Percentiles rank a stretch among this genome's conserved stretches.
Evolutionary conservation across 2,888 invertebrate species (phyloP).

Genomic region (Drosophila trichaetosa): DNA sequence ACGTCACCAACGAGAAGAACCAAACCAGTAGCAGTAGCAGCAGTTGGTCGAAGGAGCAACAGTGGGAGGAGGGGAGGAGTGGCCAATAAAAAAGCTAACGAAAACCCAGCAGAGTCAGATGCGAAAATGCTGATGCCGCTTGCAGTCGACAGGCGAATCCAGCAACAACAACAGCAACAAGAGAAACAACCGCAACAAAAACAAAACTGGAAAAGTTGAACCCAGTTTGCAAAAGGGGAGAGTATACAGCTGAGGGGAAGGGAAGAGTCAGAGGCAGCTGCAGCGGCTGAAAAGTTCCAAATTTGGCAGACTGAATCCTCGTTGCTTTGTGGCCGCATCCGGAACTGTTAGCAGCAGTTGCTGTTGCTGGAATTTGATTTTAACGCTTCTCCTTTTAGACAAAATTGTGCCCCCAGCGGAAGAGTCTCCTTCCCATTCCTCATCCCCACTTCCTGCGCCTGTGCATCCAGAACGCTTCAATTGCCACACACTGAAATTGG

Average conservation of each 20-base stretch:
- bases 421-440: constrained; percentile 8
- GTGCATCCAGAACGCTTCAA: constrained; percentile 26
- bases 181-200: constrained; percentile 59
- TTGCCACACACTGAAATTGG: constrained; percentile 63
- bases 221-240: constrained; percentile 20
- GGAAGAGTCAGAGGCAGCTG: constrained; percentile 19
- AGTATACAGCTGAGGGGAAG: background rate
- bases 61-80: constrained; percentile 7
- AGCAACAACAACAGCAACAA: constrained; percentile 29
- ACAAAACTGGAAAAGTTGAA: constrained; percentile 67
- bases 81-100: constrained; percentile 68
- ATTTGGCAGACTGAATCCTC: constrained; percentile 62
- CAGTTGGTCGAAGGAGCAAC: constrained; percentile 14
- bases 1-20: constrained; percentile 39
- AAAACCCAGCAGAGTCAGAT: constrained; percentile 47
- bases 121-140: constrained; percentile 62
- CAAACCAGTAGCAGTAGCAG: constrained; percentile 27
- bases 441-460: constrained; percentile 3
- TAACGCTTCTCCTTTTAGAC: constrained; percentile 50
- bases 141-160: constrained; percentile 48
- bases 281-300: constrained; percentile 61
- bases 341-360: constrained; percentile 59
- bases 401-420: constrained; percentile 27
- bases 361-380: constrained; percentile 63
- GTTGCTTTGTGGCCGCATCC: constrained; percentile 49